Conservation (phyloP, 2,888 invertebrate species). For the Hoplodrina blanda region DNA sequence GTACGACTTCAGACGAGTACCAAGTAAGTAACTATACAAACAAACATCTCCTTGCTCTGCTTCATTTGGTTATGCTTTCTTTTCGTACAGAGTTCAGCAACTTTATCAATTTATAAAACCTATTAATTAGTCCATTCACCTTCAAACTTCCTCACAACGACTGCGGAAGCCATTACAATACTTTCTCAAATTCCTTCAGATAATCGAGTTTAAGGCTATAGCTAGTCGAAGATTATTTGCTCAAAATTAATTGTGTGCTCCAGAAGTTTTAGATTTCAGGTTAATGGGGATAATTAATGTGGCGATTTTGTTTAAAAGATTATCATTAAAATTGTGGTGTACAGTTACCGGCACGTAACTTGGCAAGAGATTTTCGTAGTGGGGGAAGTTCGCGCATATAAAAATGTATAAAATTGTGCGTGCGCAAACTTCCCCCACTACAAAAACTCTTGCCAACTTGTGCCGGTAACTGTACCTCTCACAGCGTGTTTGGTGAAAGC, state of each 20-base stretch:
- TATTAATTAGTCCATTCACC: conserved; percentile 7
- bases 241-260: conserved; percentile 26
- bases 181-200: conserved; percentile 27
- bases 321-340: background rate
- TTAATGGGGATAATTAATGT: background rate
- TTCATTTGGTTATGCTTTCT: too few relatives aligned
- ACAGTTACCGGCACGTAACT: too few relatives aligned
- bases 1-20: too few relatives aligned
- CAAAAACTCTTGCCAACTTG: too few relatives aligned
- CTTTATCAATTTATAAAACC: conserved; percentile 18
- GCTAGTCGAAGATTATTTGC: conserved; percentile 33
- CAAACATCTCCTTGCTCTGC: too few relatives aligned
- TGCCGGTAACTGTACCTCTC: too few relatives aligned
- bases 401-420: too few relatives aligned
- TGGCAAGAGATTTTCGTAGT: too few relatives aligned
- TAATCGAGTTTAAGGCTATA: conserved; percentile 31
- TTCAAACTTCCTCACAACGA: conserved; percentile 20
- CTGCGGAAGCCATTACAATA: conserved; percentile 16
- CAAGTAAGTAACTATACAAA: too few relatives aligned
- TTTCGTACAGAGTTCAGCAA: background rate
- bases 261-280: background rate
- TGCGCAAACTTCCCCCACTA: too few relatives aligned
- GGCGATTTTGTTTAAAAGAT: background rate
- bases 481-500: too few relatives aligned
- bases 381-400: too few relatives aligned